Percentiles rank a stretch among this genome's conserved stretches.
phyloP scores from a whole-genome alignment of 2,113 vertebrate species.

The Scopus umbretta region DNA sequence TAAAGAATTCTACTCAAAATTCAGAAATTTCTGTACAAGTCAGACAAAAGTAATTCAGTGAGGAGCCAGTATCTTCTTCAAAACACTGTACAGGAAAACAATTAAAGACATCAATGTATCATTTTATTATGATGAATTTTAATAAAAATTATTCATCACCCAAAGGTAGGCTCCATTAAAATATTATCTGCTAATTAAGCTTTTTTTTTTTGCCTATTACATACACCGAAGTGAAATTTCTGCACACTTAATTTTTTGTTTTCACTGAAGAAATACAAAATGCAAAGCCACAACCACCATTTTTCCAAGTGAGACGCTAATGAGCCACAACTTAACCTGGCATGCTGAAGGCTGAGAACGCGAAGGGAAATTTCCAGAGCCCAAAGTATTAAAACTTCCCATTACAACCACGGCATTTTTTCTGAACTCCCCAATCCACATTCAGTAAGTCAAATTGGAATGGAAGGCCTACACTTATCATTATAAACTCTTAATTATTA shows the following conservation, averaged over 20 bases:
- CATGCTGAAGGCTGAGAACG: rapidly evolving
- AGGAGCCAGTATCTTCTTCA: neutral
- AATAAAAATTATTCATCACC: neutral
- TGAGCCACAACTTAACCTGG: neutral
- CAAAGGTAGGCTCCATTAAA: neutral
- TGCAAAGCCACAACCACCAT: neutral
- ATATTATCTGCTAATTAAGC: neutral
- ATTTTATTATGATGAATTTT: neutral
- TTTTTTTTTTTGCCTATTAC: neutral
- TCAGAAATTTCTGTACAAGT: neutral
- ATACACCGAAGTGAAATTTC: neutral
- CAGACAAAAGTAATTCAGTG: neutral
- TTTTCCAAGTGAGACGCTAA: neutral
- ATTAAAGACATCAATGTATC: neutral
- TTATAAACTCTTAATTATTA: neutral
- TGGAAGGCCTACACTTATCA: neutral
- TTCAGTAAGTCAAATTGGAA: neutral
- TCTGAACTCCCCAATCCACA: neutral
- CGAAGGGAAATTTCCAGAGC: neutral
- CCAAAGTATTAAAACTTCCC: neutral
- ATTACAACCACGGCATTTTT: neutral
- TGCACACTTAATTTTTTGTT: neutral
- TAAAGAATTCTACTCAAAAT: neutral
- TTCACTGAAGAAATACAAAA: neutral
- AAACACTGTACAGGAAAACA: neutral